phyloP scores from a whole-genome alignment of 2,888 invertebrate species.

The Chrysopilus asiliformis region DNA sequence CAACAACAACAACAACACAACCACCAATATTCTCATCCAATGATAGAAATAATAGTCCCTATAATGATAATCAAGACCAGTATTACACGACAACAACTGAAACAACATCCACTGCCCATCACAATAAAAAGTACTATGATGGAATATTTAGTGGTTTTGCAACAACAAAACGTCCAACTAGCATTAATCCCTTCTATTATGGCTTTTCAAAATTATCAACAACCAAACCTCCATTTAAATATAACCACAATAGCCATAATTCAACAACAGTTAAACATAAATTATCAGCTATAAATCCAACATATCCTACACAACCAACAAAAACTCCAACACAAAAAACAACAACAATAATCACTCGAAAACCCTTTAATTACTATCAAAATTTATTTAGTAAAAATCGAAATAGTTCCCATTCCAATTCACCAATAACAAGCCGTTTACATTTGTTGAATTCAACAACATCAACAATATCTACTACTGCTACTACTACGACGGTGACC shows the following conservation, averaged over 20 bases:
- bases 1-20: slow-evolving; percentile 14
- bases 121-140: too few species aligned
- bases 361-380: too few species aligned
- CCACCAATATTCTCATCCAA: slow-evolving; percentile 3
- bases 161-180: slow-evolving; percentile 15
- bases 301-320: background rate
- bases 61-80: too few species aligned
- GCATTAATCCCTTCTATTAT: slow-evolving; percentile 13
- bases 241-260: background rate
- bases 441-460: too few species aligned
- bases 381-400: too few species aligned
- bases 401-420: too few species aligned
- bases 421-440: too few species aligned
- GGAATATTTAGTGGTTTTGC: background rate
- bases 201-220: slow-evolving; percentile 10
- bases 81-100: too few species aligned
- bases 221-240: slow-evolving; percentile 2
- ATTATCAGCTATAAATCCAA: background rate
- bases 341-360: slow-evolving; percentile 19
- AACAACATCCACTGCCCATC: too few species aligned
- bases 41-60: too few species aligned
- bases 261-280: background rate
- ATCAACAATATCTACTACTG: too few species aligned
- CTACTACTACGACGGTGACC: slow-evolving; percentile 14
- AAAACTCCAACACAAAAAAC: slow-evolving; percentile 19